Percentiles rank a stretch among this genome's conserved stretches.
phyloP scores from a whole-genome alignment of 2,113 vertebrate species.

The Dipodomys merriami region DNA sequence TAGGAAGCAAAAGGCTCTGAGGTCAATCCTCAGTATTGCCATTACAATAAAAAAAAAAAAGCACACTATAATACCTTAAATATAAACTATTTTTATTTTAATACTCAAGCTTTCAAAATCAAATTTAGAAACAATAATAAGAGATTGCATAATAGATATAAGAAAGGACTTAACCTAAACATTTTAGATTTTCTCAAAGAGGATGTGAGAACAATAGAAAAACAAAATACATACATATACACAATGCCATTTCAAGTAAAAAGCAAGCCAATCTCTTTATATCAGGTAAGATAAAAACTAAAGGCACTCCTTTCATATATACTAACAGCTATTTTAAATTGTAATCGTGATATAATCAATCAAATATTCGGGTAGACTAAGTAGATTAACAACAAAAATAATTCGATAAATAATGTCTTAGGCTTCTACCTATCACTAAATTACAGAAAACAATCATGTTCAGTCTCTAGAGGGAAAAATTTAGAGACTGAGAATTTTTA shows the following conservation, averaged over 20 bases:
- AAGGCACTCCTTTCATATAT: neutral
- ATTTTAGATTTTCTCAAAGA: constrained; percentile 21
- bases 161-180: neutral
- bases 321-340: neutral
- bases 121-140: neutral
- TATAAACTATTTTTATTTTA: neutral
- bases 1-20: no score
- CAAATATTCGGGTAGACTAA: neutral
- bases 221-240: neutral
- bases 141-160: neutral
- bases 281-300: constrained; percentile 26
- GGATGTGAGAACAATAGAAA: neutral
- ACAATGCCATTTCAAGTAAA: neutral
- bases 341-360: neutral
- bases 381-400: constrained; percentile 1
- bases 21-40: no score
- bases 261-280: neutral
- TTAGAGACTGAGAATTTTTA: neutral
- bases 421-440: neutral
- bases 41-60: no score
- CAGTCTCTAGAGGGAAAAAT: neutral
- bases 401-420: neutral
- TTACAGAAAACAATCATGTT: neutral
- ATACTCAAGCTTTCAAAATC: neutral
- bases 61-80: neutral